Conservation (phyloP, 2,888 invertebrate species). For the Lasioglossum vierecki region DNA sequence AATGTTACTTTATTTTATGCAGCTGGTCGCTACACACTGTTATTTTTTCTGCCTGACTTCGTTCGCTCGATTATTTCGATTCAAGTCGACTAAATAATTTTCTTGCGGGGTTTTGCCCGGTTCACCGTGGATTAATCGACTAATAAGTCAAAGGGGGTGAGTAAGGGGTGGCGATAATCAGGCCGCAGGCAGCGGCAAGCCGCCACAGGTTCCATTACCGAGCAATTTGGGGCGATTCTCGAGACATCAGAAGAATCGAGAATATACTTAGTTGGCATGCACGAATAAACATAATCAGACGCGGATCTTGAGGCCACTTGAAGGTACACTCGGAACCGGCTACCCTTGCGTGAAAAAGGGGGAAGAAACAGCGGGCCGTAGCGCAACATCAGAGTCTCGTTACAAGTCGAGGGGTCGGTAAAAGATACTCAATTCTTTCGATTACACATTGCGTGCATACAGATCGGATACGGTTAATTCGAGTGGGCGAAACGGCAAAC, state of each 20-base stretch:
- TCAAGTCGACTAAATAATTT: background rate
- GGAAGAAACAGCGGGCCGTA: constrained; percentile 55
- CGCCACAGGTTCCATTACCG: constrained; percentile 72
- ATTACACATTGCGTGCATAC: constrained; percentile 55
- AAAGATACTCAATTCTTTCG: constrained; percentile 63
- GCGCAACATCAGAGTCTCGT: constrained; percentile 54
- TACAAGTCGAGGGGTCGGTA: constrained; percentile 54
- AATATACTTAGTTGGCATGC: constrained; percentile 73
- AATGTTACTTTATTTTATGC: too few relatives aligned
- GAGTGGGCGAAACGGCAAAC: constrained; percentile 35
- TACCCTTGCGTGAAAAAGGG: constrained; percentile 71
- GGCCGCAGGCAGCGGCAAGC: constrained; percentile 46
- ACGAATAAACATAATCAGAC: constrained; percentile 78
- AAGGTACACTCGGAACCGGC: constrained; percentile 64
- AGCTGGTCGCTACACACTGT: too few relatives aligned
- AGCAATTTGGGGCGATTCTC: constrained; percentile 77
- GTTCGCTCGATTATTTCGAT: background rate
- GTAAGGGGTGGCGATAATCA: background rate
- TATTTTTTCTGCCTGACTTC: background rate
- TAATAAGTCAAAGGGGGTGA: constrained; percentile 7
- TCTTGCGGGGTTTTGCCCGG: background rate
- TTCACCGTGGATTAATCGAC: background rate
- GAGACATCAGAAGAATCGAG: constrained; percentile 78
- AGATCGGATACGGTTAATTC: constrained; percentile 58
- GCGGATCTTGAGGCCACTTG: constrained; percentile 71